Percentiles rank a stretch among this genome's conserved stretches.
Conservation (phyloP, 2,113 vertebrate genomes). For the Carassius gibelio region DNA sequence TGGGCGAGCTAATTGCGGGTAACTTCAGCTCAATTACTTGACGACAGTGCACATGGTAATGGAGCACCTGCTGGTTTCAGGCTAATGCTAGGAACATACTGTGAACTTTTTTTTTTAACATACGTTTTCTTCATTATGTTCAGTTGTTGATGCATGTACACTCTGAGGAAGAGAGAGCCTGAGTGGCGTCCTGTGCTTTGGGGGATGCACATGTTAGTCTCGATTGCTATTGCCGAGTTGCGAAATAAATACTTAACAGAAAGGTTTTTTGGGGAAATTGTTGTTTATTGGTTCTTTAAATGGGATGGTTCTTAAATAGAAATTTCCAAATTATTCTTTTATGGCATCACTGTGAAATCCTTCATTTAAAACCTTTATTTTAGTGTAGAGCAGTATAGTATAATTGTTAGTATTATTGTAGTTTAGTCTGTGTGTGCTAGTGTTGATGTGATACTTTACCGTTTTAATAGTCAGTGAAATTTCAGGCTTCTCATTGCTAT, state of each 20-base stretch:
- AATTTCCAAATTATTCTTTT: neutral
- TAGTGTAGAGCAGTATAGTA: neutral
- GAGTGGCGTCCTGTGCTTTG: neutral
- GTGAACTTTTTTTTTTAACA: neutral
- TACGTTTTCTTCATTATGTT: neutral
- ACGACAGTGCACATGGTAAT: neutral
- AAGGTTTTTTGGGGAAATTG: neutral
- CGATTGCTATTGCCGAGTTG: neutral
- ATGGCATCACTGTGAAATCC: neutral
- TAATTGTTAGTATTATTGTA: neutral
- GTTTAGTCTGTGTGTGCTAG: neutral
- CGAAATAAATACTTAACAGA: neutral
- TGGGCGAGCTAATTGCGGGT: neutral
- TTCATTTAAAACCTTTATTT: neutral
- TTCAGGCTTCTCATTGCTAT: neutral
- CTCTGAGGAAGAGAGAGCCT: neutral
- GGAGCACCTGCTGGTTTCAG: slow-evolving; percentile 19
- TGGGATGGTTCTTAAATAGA: too few species aligned
- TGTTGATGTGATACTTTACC: neutral
- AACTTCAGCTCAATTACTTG: neutral
- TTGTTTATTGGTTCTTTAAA: neutral
- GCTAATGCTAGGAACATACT: neutral
- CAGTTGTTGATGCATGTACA: neutral
- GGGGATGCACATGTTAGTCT: slow-evolving; percentile 4
- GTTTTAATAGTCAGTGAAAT: neutral